Evolutionary conservation across 2,797 vertebrate species (phyloP).

Genomic region (Enteromius paludinosus): DNA sequence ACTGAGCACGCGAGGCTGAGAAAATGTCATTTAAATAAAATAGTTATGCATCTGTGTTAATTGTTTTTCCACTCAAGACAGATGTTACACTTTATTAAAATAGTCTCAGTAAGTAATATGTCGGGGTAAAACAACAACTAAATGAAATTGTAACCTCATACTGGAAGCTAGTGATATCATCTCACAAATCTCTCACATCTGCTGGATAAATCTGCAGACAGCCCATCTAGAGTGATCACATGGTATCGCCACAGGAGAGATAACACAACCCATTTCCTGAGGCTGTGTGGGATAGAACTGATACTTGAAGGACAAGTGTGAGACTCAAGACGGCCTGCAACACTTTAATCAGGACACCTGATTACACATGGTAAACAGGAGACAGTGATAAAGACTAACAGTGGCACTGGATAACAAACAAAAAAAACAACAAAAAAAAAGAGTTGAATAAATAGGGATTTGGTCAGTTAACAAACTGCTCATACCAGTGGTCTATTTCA

Average conservation of each 20-base stretch:
- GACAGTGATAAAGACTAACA: constrained; percentile 37
- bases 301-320: constrained; percentile 46
- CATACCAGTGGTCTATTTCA: not conserved
- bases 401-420: constrained; percentile 19
- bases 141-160: not conserved
- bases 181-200: constrained; percentile 35
- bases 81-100: not conserved
- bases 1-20: not conserved
- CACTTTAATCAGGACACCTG: constrained; percentile 39
- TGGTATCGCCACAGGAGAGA: constrained; percentile 54
- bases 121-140: no score
- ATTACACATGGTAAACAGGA: constrained; percentile 41
- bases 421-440: no score
- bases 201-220: constrained; percentile 29
- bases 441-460: not conserved
- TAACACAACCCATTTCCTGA: constrained; percentile 54
- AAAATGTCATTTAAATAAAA: not conserved
- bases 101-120: not conserved
- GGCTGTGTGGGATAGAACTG: constrained; percentile 41
- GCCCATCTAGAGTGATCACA: constrained; percentile 60
- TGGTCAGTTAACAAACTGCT: constrained; percentile 10
- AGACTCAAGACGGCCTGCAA: constrained; percentile 42
- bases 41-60: not conserved
- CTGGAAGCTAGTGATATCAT: constrained; percentile 18
- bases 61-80: not conserved